These are phyloP conservation scores for Masnerella sp. DNA, from an alignment of 2,888 invertebrate species.

Conservation along the genomic window DNA sequence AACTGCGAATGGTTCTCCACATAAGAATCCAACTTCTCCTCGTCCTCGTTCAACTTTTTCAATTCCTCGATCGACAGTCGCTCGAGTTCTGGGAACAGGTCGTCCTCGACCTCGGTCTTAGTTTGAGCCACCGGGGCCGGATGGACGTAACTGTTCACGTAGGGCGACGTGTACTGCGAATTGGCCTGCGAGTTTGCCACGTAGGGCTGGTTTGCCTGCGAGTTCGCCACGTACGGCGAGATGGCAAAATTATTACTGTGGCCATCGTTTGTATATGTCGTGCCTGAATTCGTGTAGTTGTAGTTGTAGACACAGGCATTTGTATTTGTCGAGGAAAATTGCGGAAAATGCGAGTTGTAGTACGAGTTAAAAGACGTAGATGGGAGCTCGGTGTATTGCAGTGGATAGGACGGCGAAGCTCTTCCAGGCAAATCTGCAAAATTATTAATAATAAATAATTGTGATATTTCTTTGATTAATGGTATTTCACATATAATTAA, in stretches of 20 bases:
- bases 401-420: conserved; percentile 71
- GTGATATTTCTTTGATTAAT: too few species aligned
- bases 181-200: conserved; percentile 63
- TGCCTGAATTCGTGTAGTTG: conserved; percentile 71
- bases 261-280: conserved; percentile 62
- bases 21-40: conserved; percentile 86
- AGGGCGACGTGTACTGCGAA: conserved; percentile 70
- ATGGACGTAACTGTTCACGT: conserved; percentile 69
- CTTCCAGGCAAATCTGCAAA: conserved; percentile 71
- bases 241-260: conserved; percentile 63
- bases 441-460: too few species aligned
- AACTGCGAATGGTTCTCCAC: conserved; percentile 84
- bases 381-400: conserved; percentile 71
- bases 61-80: conserved; percentile 82
- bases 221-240: conserved; percentile 64
- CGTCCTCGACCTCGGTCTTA: conserved; percentile 62
- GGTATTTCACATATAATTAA: too few species aligned
- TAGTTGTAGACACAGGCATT: conserved; percentile 72
- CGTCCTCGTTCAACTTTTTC: conserved; percentile 83
- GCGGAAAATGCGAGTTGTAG: conserved; percentile 67
- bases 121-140: conserved; percentile 51
- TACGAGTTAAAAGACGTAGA: conserved; percentile 72
- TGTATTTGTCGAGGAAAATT: conserved; percentile 70
- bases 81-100: conserved; percentile 79
- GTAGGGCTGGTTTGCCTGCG: conserved; percentile 64